Conservation (phyloP, 2,113 vertebrate species). For the Pungitius pungitius region DNA sequence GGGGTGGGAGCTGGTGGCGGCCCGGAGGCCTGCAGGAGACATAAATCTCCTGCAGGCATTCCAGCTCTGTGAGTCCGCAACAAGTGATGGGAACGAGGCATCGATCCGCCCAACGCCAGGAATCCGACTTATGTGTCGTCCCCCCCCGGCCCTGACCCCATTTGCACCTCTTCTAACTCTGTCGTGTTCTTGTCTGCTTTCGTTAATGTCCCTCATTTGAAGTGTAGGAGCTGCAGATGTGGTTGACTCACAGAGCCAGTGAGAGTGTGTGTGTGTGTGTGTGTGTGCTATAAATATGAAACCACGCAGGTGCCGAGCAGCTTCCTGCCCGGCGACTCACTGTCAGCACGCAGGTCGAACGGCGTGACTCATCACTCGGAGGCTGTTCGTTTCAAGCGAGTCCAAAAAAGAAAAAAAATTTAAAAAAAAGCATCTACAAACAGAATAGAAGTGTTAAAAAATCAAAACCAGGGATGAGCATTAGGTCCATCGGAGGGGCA, state of each 20-base stretch:
- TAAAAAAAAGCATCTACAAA: neutral
- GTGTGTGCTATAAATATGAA: conserved; percentile 43
- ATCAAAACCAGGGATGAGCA: neutral
- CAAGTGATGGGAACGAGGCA: too few species aligned
- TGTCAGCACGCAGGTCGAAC: conserved; percentile 23
- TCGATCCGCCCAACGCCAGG: too few species aligned
- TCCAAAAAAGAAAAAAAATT: too few species aligned
- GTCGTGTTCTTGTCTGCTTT: neutral
- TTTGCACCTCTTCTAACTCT: too few species aligned
- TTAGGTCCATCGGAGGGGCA: neutral
- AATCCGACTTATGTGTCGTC: too few species aligned
- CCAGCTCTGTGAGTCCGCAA: too few species aligned
- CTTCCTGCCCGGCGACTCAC: neutral
- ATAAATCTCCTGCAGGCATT: conserved; percentile 69
- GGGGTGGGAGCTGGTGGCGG: conserved; percentile 74
- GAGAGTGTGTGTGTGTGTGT: conserved; percentile 22
- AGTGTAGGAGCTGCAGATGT: neutral
- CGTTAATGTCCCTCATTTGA: neutral
- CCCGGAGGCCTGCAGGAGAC: conserved; percentile 71
- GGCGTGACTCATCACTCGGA: conserved; percentile 46
- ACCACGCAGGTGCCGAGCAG: conserved; percentile 21
- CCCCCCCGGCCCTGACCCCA: too few species aligned
- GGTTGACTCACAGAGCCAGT: neutral
- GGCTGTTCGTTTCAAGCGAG: conserved; percentile 18
- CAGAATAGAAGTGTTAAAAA: neutral